Evolutionary conservation across 1,140 invertebrate genomes (phyloP).

Genomic region (Diorhabda carinulata): DNA sequence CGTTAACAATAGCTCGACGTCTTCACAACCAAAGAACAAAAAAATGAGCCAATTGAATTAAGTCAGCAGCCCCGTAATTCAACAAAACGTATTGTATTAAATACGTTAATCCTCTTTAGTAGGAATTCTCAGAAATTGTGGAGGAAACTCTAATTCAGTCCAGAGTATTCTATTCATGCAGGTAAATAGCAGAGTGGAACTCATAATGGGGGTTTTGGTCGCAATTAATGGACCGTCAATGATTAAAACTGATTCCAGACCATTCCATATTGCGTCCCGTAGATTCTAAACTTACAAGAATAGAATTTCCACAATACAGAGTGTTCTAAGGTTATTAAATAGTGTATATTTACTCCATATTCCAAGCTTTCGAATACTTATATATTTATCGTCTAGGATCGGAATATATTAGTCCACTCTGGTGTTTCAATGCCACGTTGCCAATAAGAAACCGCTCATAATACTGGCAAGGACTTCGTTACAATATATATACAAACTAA

Average conservation of each 20-base stretch:
- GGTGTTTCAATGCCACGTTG: no score
- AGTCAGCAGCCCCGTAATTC: not conserved
- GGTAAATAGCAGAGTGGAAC: constrained; percentile 18
- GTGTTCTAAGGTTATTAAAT: no score
- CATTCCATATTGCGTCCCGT: constrained; percentile 4
- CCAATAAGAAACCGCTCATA: no score
- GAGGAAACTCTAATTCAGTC: constrained; percentile 1
- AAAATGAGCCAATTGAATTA: not conserved
- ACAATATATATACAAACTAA: no score
- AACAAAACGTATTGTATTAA: constrained; percentile 3
- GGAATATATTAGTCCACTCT: no score
- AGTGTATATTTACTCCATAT: no score
- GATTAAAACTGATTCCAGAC: constrained; percentile 26
- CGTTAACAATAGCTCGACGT: not conserved
- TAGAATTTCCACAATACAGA: no score
- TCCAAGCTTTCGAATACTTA: no score
- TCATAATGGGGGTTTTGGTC: constrained; percentile 23
- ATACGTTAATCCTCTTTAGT: not conserved
- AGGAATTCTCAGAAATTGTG: not conserved
- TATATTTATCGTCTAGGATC: no score
- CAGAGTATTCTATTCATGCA: constrained; percentile 13
- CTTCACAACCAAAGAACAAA: not conserved
- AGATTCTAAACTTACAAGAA: not conserved
- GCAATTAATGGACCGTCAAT: constrained; percentile 27
- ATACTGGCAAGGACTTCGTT: no score